phyloP scores from a whole-genome alignment of 2,113 vertebrate genomes.

The Crotalus helleri region DNA sequence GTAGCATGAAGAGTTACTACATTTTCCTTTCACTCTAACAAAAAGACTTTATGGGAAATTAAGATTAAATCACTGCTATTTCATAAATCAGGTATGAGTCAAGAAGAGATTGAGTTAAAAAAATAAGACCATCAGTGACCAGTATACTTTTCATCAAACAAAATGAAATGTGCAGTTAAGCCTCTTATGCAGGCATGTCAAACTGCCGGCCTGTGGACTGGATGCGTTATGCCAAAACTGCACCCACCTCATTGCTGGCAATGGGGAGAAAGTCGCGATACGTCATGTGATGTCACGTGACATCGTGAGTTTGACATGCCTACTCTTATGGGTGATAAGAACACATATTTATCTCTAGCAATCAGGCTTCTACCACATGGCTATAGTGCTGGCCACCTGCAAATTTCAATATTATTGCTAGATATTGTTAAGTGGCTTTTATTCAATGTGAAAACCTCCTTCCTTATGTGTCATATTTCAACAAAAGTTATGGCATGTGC shows the following conservation, averaged over 20 bases:
- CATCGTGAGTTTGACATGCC: too few species aligned
- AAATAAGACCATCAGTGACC: neutral
- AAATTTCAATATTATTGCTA: neutral
- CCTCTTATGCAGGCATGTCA: too few species aligned
- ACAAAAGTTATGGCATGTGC: neutral
- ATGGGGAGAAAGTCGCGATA: too few species aligned
- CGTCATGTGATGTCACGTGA: too few species aligned
- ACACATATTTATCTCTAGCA: fast-evolving
- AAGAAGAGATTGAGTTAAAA: neutral
- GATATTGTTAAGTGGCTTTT: neutral
- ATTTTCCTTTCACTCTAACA: neutral
- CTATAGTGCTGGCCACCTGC: neutral
- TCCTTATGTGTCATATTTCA: neutral
- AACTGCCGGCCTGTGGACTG: too few species aligned
- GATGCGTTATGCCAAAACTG: too few species aligned
- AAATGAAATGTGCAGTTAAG: neutral
- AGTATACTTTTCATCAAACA: neutral
- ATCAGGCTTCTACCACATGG: fast-evolving
- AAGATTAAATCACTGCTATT: neutral
- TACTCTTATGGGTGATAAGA: neutral
- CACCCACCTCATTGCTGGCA: too few species aligned
- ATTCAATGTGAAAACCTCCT: neutral
- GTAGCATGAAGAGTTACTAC: neutral
- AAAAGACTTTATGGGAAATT: neutral
- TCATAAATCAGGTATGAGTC: neutral